Base-by-base conservation (phyloP, 2,797 vertebrate species). In the Benthosema pterotum region DNA sequence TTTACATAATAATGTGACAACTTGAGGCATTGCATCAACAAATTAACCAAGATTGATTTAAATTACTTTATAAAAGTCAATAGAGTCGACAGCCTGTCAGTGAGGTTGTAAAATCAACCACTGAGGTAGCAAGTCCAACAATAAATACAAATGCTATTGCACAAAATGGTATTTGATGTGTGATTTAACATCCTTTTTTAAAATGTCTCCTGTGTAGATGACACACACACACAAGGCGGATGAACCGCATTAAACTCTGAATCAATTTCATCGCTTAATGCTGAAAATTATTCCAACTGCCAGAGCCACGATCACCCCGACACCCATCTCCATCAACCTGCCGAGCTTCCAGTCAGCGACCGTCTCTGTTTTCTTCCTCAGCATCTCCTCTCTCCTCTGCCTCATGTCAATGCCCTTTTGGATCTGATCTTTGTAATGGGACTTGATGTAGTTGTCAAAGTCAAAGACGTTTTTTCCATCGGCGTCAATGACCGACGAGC, bases 401-500 rank as follows among this genome's bases (percentile, higher is more conserved):
- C 90, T 71, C 11, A 80, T 42, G 0, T 76, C 22, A 51, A 4
- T 85, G 0, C 96, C 89, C 14, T 91, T 90, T 84, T 92, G 89
- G 53, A 98, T 89, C 90, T 98, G 96, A 42, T 94, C 93, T 0
- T 82, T 87, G 57, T 99, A 99, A 81, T 98, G 95, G 0, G 90
- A 86, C 47, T 88, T 93, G 72, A 93, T 93, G 65, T 97, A 98
- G 6, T 87, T 65, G 43, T 98, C 96, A 15, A 98, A 98, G 69
- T 98, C 83, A 63, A 91, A 96, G 17, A 88, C 12, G 1, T 56
- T 77, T 2, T 63, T 69, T 3, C 0, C 0, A 3, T 52, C 62
- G 0, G 1, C 8, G 4, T 52, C 43, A 17, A 22, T 0, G 5
- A 54, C 77, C 0, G 47, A 51, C 11, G n/a, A n/a, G n/a, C 13